These are phyloP conservation scores for Quadroppia sp. DNA, from an alignment of 2,888 invertebrate genomes.

Conservation along the genomic window DNA sequence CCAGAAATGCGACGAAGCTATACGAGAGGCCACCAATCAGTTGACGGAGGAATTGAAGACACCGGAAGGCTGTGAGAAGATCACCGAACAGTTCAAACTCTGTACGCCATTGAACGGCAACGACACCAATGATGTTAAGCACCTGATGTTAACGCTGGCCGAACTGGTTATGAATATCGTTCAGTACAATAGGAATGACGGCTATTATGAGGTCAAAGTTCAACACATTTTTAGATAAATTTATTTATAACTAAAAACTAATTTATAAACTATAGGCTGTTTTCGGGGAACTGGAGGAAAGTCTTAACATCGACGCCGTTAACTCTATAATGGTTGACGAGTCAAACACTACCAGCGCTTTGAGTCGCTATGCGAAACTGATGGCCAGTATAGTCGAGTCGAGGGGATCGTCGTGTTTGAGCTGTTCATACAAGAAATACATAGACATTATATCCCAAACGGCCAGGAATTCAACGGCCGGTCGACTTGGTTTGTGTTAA, in stretches of 20 bases:
- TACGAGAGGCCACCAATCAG: slow-evolving; percentile 64
- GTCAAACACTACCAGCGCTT: slow-evolving; percentile 50
- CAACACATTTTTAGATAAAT: not conserved
- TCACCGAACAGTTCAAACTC: slow-evolving; percentile 70
- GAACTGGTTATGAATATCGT: slow-evolving; percentile 84
- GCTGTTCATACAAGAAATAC: slow-evolving; percentile 75
- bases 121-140: slow-evolving; percentile 60
- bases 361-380: slow-evolving; percentile 68
- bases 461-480: slow-evolving; percentile 62
- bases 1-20: slow-evolving; percentile 64
- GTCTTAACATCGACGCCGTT: slow-evolving; percentile 73
- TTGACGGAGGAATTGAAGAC: slow-evolving; percentile 63
- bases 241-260: slow-evolving; percentile 43
- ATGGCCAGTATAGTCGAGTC: slow-evolving; percentile 66
- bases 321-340: slow-evolving; percentile 65
- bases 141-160: slow-evolving; percentile 73
- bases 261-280: too few relatives aligned
- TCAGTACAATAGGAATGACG: slow-evolving; percentile 90
- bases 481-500: slow-evolving; percentile 59
- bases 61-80: slow-evolving; percentile 60
- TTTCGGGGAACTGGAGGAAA: slow-evolving; percentile 60
- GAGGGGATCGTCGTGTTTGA: slow-evolving; percentile 68
- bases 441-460: slow-evolving; percentile 62
- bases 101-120: slow-evolving; percentile 66
- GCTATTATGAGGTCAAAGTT: slow-evolving; percentile 58